Percentiles rank a stretch among this genome's conserved stretches.
These are phyloP conservation scores for Itoplectis maculator DNA, from an alignment of 2,888 invertebrate genomes.

Conservation along the genomic window DNA sequence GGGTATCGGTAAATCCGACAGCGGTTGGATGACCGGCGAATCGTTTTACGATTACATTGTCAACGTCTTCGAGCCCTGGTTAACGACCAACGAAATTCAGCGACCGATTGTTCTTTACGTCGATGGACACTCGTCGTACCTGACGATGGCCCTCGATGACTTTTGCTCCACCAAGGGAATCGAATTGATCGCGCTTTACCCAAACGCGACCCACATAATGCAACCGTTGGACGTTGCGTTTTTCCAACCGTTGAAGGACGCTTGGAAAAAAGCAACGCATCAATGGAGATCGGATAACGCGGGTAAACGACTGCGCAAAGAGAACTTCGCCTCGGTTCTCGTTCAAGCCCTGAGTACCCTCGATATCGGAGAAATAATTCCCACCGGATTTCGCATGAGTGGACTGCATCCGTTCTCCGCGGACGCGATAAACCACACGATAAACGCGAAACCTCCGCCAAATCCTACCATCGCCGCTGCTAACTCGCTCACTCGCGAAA, in stretches of 20 bases:
- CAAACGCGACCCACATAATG: constrained; percentile 67
- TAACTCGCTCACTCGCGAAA: constrained; percentile 1
- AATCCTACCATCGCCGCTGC: constrained; percentile 9
- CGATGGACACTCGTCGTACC: constrained; percentile 71
- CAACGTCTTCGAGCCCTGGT: constrained; percentile 67
- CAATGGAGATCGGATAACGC: constrained; percentile 61
- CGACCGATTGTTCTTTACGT: constrained; percentile 70
- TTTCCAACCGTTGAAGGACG: constrained; percentile 66
- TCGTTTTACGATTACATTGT: constrained; percentile 69
- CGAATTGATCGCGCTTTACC: constrained; percentile 65
- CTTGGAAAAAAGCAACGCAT: constrained; percentile 64
- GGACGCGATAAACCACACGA: constrained; percentile 40
- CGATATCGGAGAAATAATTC: constrained; percentile 26
- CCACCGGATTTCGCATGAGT: constrained; percentile 53
- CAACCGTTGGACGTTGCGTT: constrained; percentile 67
- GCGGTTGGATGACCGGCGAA: constrained; percentile 71
- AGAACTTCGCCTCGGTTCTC: constrained; percentile 54
- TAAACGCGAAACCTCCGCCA: constrained; percentile 13
- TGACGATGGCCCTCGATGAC: constrained; percentile 63
- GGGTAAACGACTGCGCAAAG: constrained; percentile 51
- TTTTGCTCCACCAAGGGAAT: constrained; percentile 63
- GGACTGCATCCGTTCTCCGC: constrained; percentile 66
- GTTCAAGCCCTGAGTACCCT: constrained; percentile 51
- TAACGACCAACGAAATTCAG: constrained; percentile 56
- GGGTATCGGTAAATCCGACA: constrained; percentile 63